Evolutionary conservation across 2,797 vertebrate species (phyloP).

Genomic region (Aplochiton taeniatus): DNA sequence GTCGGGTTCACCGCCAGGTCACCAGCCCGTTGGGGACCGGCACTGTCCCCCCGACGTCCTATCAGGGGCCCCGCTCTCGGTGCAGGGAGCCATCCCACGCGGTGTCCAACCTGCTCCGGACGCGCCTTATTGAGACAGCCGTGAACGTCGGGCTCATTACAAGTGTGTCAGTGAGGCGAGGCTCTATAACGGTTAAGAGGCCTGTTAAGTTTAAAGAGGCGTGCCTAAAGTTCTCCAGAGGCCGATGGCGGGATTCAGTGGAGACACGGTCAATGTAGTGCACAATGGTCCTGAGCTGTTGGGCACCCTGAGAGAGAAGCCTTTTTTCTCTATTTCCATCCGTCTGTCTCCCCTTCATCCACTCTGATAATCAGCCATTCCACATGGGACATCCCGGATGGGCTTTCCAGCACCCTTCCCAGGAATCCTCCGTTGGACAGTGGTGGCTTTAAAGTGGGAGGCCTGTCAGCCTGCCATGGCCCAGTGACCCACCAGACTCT

Average conservation of each 20-base stretch:
- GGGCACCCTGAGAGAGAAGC: constrained; percentile 18
- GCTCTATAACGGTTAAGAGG: no score
- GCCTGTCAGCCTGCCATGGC: no score
- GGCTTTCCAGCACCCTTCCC: constrained; percentile 47
- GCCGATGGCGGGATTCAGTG: constrained; percentile 38
- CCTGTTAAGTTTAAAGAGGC: no score
- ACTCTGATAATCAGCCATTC: constrained; percentile 27
- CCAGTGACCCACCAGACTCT: not conserved
- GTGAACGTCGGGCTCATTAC: constrained; percentile 32
- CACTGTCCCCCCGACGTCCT: not conserved
- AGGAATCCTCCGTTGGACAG: constrained; percentile 22
- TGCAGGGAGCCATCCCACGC: constrained; percentile 4
- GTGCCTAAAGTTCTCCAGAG: constrained; percentile 17
- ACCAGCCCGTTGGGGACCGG: constrained; percentile 1
- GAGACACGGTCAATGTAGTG: constrained; percentile 47
- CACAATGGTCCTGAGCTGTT: constrained; percentile 40
- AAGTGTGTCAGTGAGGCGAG: not conserved
- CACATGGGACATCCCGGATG: constrained; percentile 51
- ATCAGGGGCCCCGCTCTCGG: constrained; percentile 13
- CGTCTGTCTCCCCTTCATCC: no score
- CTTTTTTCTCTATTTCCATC: not conserved
- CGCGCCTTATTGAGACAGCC: constrained; percentile 5
- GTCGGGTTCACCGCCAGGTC: constrained; percentile 33
- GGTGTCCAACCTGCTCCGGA: constrained; percentile 11
- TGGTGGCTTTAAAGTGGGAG: no score